These are phyloP conservation scores for Parauchenoglanis punctatus DNA, from an alignment of 2,797 vertebrate species.

Conservation along the genomic window DNA sequence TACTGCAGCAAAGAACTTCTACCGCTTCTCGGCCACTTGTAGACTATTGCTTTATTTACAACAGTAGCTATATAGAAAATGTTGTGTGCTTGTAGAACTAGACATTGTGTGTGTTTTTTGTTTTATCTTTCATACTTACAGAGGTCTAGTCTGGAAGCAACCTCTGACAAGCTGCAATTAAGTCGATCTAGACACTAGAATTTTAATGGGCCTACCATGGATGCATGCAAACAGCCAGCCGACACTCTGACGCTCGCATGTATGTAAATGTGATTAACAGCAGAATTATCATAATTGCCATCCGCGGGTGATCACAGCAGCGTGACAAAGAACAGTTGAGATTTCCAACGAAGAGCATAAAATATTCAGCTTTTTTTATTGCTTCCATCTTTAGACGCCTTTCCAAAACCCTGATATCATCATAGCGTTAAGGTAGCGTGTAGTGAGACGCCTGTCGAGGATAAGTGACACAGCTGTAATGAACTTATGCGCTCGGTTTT, in stretches of 20 bases:
- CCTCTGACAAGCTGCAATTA: slow-evolving; percentile 64
- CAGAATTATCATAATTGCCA: slow-evolving; percentile 77
- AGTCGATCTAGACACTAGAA: slow-evolving; percentile 63
- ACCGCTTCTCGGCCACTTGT: background rate
- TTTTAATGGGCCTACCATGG: slow-evolving; percentile 66
- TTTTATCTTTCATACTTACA: slow-evolving; percentile 19
- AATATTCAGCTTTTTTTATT: slow-evolving; percentile 32
- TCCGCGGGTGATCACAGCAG: slow-evolving; percentile 69
- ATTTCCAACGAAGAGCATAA: slow-evolving; percentile 67
- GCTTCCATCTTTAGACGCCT: slow-evolving; percentile 16
- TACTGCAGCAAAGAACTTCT: background rate
- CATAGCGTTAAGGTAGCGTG: background rate
- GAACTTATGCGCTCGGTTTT: background rate
- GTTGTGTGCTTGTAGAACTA: slow-evolving; percentile 63
- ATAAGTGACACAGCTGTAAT: background rate
- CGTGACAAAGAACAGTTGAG: slow-evolving; percentile 66
- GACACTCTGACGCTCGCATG: slow-evolving; percentile 64
- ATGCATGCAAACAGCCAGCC: slow-evolving; percentile 65
- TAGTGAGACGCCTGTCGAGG: background rate
- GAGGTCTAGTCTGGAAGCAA: slow-evolving; percentile 44
- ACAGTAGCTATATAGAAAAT: background rate
- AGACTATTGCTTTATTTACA: background rate
- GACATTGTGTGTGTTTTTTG: slow-evolving; percentile 62
- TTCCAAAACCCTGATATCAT: background rate
- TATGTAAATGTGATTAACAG: slow-evolving; percentile 81